These are phyloP conservation scores for Whitmania pigra DNA, from an alignment of 1,140 invertebrate genomes.

Conservation along the genomic window DNA sequence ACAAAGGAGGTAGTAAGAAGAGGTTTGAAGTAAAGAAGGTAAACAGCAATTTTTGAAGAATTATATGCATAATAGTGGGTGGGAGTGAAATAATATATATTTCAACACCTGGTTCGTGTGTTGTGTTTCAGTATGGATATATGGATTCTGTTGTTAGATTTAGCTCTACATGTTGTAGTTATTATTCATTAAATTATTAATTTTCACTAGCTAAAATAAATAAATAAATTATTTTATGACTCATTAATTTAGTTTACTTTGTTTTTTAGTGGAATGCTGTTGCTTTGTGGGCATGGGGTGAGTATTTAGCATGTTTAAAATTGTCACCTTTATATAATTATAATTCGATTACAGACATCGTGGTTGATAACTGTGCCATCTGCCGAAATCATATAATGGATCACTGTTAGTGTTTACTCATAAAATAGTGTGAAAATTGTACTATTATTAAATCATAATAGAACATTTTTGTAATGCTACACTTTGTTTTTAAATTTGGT, in stretches of 20 bases:
- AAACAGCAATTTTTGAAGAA: slow-evolving; percentile 8
- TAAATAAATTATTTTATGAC: slow-evolving; percentile 1
- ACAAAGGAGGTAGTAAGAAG: slow-evolving; percentile 36
- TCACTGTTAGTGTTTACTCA: slow-evolving; percentile 53
- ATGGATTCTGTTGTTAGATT: neutral
- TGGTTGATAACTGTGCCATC: slow-evolving; percentile 98
- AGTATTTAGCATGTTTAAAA: slow-evolving; percentile 31
- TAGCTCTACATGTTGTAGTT: neutral
- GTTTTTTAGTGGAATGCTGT: slow-evolving; percentile 83
- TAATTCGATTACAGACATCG: slow-evolving; percentile 59
- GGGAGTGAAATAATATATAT: neutral
- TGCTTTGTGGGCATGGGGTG: slow-evolving; percentile 93
- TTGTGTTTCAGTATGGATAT: no score
- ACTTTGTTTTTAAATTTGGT: neutral
- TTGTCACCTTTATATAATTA: neutral
- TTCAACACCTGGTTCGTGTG: no score
- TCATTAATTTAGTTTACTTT: slow-evolving; percentile 14
- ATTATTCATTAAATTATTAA: slow-evolving; percentile 2
- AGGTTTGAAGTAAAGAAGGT: slow-evolving; percentile 44
- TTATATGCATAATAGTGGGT: neutral
- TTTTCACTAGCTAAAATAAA: no score
- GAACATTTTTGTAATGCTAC: neutral
- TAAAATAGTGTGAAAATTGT: neutral
- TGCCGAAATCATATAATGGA: slow-evolving; percentile 99
- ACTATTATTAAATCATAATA: neutral